Base-by-base conservation (phyloP, 2,888 invertebrate species). In the Sisyra nigra region DNA sequence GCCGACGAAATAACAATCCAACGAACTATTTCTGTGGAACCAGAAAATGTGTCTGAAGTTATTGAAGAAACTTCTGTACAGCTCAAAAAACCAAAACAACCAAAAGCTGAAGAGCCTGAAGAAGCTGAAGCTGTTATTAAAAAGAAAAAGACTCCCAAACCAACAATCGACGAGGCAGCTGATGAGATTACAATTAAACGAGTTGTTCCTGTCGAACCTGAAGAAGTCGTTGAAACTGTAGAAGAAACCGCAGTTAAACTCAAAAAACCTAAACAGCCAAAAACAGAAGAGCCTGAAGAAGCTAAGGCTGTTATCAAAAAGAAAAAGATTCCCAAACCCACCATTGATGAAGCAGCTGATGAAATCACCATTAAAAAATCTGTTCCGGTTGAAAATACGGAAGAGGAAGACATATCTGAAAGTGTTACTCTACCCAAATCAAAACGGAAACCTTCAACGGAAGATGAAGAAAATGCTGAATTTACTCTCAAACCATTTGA, bases 1-100 rank as follows among this genome's bases (percentile, higher is more conserved):
- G 58, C 57, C 2, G 67, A 68, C 45, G 68, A 71, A 49, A 52
- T 67, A 14, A 55, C 63, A 39, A 49, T 58, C 49, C 52, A 65
- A 55, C 60, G 58, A 57, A 48, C 54, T 9, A 45, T 52, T 15
- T 51, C 52, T 29, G 49, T 53, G 38, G 55, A 51, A 46, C 51
- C 51, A 3, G 51, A 55, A 31, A 48, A 54, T 47, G 31, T 50
- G 6, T 51, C 51, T 47, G 55, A 52, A 32, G 52, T 47, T 42
- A 49, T 54, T 10, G 52, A 55, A 31, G 52, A 56, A 47, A 45
- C 55, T 9, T 53, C 54, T 32, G 52, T 59, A 33, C 54, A 52
- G 44, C 56, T 54, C 42, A 55, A 54, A 35, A 52, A 52, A 35
- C 49, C 51, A 34, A 56, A 53, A 45, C 56, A 55, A 47, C 46